Evolutionary conservation across 2,888 invertebrate genomes (phyloP), one percentile per base, ranked within the genome.

Genomic region (Polymixis flavicincta): DNA sequence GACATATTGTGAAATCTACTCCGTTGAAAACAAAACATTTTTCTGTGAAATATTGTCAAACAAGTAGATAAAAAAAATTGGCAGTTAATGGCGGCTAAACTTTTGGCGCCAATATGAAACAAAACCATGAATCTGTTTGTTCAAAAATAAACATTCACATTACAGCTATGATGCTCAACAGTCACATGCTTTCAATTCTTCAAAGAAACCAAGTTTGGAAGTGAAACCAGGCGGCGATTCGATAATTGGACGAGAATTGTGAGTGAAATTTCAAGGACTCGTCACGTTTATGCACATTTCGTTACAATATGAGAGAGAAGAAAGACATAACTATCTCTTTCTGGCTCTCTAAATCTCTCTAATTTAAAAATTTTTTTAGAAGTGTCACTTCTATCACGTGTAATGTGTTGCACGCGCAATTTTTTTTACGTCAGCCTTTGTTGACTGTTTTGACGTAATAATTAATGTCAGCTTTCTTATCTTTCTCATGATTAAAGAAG

Each of bases 21-120:
- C n/a, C n/a, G n/a, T n/a, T n/a, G n/a, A n/a, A 65, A 61, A 57
- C 8, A 22, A 68, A 64, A 55, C 11, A 54, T 32, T 52, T 61
- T 74, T 57, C 57, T 72, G 68, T 45, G 65, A 65, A 68, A 59
- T 0, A 19, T 22, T 19, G 19, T 50, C 22, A 25, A 73, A 45
- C 14, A 8, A 0, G 0, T 13, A 28, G 14, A n/a, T n/a, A n/a
- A 48, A 59, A 60, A 32, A 54, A 74, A 45, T 74, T 74, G 60
- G 32, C 52, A 52, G 32, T 50, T 57, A 50, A 37, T 71, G 50
- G 9, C 48, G 28, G 50, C 22, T 17, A 32, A 28, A 68, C 14
- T 70, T 80, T 76, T 76, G 73, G 76, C 81, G 76, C 73, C 72
- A 81, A 61, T 45, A 61, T 52, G 3, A 48, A 50, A 5, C 28